phyloP scores from a whole-genome alignment of 1,140 invertebrate genomes.

The Asobara japonica region DNA sequence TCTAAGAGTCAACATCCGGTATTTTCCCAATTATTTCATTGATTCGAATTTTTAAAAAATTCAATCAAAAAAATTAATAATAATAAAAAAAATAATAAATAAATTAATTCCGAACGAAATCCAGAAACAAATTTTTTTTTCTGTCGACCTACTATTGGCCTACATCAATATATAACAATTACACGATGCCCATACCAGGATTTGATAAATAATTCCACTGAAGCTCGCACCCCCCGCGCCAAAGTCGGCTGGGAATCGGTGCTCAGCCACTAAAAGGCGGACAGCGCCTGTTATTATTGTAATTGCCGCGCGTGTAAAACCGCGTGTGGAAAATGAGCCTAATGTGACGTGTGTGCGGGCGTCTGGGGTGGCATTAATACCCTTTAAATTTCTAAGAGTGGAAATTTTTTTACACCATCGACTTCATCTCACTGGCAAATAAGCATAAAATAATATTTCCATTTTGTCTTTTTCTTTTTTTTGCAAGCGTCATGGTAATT shows the following conservation, averaged over 20 bases:
- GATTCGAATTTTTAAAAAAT: no score
- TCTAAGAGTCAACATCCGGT: background rate
- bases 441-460: conserved; percentile 4
- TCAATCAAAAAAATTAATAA: no score
- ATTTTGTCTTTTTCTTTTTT: background rate
- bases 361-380: conserved; percentile 29
- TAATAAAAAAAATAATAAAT: no score
- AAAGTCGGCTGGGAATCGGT: conserved; percentile 17
- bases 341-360: conserved; percentile 61
- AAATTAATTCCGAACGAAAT: no score
- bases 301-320: conserved; percentile 64
- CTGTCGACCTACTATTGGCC: no score
- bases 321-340: conserved; percentile 65
- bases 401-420: background rate
- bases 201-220: background rate
- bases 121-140: no score
- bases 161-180: no score
- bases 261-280: conserved; percentile 46
- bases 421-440: background rate
- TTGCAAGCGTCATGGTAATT: background rate
- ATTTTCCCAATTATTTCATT: background rate
- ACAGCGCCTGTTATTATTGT: conserved; percentile 62
- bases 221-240: conserved; percentile 37
- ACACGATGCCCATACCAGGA: background rate
- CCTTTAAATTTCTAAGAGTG: background rate